A percentile compares a stretch with the other conserved stretches of the same genome.
These are phyloP conservation scores for Eupithecia tripunctaria DNA, from an alignment of 2,888 invertebrate species.

Conservation along the genomic window DNA sequence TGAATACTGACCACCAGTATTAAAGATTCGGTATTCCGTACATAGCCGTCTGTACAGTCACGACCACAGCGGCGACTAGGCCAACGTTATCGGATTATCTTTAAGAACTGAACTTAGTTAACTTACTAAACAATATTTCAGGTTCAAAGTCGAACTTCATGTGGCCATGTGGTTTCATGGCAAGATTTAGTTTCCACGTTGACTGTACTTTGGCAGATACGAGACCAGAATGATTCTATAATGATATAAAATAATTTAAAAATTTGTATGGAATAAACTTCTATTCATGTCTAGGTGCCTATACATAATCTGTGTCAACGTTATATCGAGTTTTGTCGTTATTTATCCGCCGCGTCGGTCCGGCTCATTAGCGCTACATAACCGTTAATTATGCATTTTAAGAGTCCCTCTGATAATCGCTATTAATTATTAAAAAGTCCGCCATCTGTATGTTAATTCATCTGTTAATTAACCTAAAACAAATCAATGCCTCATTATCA, in stretches of 20 bases:
- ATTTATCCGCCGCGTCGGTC: conserved; percentile 27
- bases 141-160: no score
- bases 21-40: not conserved
- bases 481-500: conserved; percentile 58
- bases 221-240: no score
- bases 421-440: conserved; percentile 39
- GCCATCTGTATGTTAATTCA: conserved; percentile 30
- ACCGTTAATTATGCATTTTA: conserved; percentile 38
- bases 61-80: not conserved
- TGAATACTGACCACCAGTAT: not conserved
- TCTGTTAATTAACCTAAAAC: conserved; percentile 31
- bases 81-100: not conserved
- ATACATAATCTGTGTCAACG: not conserved
- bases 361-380: conserved; percentile 40
- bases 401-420: conserved; percentile 35
- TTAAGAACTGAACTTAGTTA: not conserved
- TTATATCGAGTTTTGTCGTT: not conserved
- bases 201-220: no score
- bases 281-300: not conserved
- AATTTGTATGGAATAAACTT: no score
- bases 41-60: not conserved
- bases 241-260: no score
- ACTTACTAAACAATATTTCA: not conserved
- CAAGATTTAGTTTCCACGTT: no score
- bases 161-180: no score